phyloP scores from a whole-genome alignment of 1,140 invertebrate genomes.

The Psix sp. region DNA sequence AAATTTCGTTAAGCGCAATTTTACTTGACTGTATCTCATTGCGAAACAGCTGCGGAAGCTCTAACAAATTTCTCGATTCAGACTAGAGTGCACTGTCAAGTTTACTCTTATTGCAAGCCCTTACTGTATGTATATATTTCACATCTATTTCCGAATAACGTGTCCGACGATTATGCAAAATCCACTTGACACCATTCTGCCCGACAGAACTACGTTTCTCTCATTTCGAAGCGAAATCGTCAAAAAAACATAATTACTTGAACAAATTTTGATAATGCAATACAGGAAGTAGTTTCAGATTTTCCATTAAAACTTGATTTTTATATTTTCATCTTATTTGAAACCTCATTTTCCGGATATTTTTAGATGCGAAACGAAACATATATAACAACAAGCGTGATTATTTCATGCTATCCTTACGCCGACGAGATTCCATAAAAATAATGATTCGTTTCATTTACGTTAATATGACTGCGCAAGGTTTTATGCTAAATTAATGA shows the following conservation, averaged over 20 bases:
- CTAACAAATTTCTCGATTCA: constrained; percentile 22
- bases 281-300: too few species aligned
- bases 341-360: too few species aligned
- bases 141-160: constrained; percentile 42
- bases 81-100: constrained; percentile 29
- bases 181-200: constrained; percentile 47
- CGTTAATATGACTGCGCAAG: neutral
- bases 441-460: constrained; percentile 14
- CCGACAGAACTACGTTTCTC: constrained; percentile 18
- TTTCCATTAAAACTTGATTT: too few species aligned
- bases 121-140: constrained; percentile 31
- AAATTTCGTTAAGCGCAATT: constrained; percentile 15
- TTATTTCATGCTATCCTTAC: too few species aligned
- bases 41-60: constrained; percentile 32
- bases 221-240: constrained; percentile 9
- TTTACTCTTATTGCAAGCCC: constrained; percentile 15
- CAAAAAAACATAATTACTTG: constrained; percentile 35
- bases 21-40: too few species aligned
- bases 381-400: too few species aligned
- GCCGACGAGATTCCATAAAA: constrained; percentile 2
- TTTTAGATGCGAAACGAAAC: too few species aligned
- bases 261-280: constrained; percentile 14
- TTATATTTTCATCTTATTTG: too few species aligned
- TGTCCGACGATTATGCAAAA: constrained; percentile 52
- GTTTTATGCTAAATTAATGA: constrained; percentile 19